Base-by-base conservation (phyloP, 2,888 invertebrate genomes). In the Apoderus coryli region DNA sequence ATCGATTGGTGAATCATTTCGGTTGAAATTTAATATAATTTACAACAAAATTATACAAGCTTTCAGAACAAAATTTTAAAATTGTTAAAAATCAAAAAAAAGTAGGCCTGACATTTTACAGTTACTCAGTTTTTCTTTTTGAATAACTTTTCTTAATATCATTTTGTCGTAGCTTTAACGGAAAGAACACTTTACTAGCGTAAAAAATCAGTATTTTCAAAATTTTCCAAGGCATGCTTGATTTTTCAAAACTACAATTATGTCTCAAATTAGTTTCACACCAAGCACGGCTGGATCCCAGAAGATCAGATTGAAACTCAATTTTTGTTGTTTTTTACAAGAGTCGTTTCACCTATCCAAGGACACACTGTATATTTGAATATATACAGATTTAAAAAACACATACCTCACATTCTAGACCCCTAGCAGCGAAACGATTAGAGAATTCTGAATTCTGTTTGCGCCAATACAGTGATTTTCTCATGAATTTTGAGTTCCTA, bases 141-240 rank as follows among this genome's bases (percentile, higher is more conserved):
- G 6, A n/a, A 19, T 7, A 6, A 19, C 6, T 6, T 19, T 19
- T 19, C 19, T 19, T 19, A 19, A 19, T 19, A 19, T 7, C n/a
- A 19, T 19, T 19, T 19, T 19, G 19, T 19, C 19, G 19, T 19
- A 19, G n/a, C 6, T 7, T n/a, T n/a, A 7, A 19, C 19, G n/a
- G n/a, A 6, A 7, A 19, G 7, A 7, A 19, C 19, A 7, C 6
- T n/a, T n/a, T 6, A 19, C 19, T 19, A n/a, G 19, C n/a, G 19
- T 19, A n/a, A 19, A 19, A 19, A 19, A 19, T 19, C n/a, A 19
- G 19, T 19, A 19, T 19, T 19, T 19, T 19, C 19, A 19, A 19
- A 19, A 19, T 19, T 19, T 19, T 19, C 19, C n/a, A 19, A 19
- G n/a, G 6, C 19, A 19, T 19, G n/a, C 19, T 7, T 19, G 19